These are phyloP conservation scores for Tychaedon coryphoeus DNA, from an alignment of 2,113 vertebrate genomes.

Conservation along the genomic window DNA sequence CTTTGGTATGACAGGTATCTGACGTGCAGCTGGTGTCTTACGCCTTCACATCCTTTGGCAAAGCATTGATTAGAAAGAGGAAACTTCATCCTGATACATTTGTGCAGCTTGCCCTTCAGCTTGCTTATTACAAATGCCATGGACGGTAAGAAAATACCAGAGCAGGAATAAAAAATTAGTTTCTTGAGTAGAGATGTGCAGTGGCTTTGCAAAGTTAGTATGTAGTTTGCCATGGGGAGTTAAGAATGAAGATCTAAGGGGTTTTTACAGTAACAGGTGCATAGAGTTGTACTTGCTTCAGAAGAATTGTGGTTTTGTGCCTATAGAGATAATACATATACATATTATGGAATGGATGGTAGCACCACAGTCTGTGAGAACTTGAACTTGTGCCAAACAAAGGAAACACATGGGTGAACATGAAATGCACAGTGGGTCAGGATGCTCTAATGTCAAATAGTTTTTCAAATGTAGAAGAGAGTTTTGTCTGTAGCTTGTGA, in stretches of 20 bases:
- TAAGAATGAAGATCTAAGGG: not conserved
- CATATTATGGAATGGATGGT: not conserved
- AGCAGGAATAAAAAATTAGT: not conserved
- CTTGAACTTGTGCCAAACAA: not conserved
- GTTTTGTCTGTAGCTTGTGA: not conserved
- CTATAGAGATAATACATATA: fast-evolving
- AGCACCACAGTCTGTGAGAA: not conserved
- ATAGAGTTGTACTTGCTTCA: not conserved
- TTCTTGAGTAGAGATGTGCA: not conserved
- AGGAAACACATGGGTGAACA: not conserved
- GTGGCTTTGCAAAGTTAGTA: not conserved
- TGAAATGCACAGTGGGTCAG: fast-evolving
- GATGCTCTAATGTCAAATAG: not conserved
- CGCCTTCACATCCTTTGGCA: slow-evolving; percentile 89
- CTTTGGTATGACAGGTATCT: slow-evolving; percentile 69
- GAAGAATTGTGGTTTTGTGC: not conserved
- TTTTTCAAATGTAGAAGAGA: not conserved
- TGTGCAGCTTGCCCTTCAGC: slow-evolving; percentile 90
- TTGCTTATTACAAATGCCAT: slow-evolving; percentile 85
- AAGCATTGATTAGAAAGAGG: slow-evolving; percentile 81
- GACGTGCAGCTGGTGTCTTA: slow-evolving; percentile 82
- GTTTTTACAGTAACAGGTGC: not conserved
- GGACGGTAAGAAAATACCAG: slow-evolving; percentile 73
- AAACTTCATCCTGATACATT: slow-evolving; percentile 92
- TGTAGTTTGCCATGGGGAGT: not conserved